Conservation (phyloP, 1,140 invertebrate species). For the Drosophila pruinosa region DNA sequence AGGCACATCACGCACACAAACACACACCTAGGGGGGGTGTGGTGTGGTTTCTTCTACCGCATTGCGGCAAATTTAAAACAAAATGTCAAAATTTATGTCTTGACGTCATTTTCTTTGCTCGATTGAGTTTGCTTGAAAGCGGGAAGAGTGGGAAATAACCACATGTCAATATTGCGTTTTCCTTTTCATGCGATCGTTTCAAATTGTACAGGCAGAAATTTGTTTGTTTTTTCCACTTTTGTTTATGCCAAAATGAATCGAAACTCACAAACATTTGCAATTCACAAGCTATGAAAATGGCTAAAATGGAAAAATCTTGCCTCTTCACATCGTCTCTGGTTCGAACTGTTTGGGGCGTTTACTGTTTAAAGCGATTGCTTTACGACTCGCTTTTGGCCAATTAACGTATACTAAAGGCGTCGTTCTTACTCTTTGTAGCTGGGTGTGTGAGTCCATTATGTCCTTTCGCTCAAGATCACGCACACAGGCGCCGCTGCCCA, state of each 20-base stretch:
- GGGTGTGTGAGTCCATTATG: conserved; percentile 46
- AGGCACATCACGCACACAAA: conserved; percentile 3
- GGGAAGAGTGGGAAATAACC: conserved; percentile 17
- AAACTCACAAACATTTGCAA: conserved; percentile 56
- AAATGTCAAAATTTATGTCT: conserved; percentile 75
- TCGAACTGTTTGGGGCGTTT: conserved; percentile 40
- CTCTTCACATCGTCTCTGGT: background rate
- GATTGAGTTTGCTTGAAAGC: conserved; percentile 1
- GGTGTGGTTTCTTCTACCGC: conserved; percentile 24
- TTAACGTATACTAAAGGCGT: conserved; percentile 28
- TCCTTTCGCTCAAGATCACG: conserved; percentile 82
- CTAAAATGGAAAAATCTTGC: conserved; percentile 18
- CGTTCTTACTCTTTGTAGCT: conserved; percentile 11
- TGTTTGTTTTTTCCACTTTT: conserved; percentile 71
- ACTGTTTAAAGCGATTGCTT: conserved; percentile 54
- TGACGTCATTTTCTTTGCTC: conserved; percentile 67
- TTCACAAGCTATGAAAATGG: conserved; percentile 42
- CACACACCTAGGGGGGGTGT: background rate
- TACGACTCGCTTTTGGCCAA: conserved; percentile 22
- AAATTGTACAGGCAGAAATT: conserved; percentile 16
- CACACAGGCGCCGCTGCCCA: conserved; percentile 68
- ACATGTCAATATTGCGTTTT: conserved; percentile 78
- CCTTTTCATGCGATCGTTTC: conserved; percentile 36
- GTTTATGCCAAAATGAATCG: conserved; percentile 61
- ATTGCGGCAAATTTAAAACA: conserved; percentile 50